Evolutionary conservation across 2,797 vertebrate species (phyloP).

Genomic region (Tapirus indicus): DNA sequence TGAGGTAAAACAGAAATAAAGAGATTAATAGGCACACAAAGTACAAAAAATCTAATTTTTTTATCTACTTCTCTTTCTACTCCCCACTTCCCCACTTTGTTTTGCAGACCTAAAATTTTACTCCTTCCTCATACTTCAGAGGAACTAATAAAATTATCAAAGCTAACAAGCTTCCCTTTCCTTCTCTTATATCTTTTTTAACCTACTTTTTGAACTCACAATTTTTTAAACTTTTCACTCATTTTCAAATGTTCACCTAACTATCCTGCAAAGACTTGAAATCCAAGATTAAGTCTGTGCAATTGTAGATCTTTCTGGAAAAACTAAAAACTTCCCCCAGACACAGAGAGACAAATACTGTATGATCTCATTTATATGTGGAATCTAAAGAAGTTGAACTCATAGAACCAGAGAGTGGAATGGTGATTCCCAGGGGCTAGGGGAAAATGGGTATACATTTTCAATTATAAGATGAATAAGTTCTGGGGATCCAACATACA

Average conservation of each 20-base stretch:
- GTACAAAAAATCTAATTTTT: not conserved
- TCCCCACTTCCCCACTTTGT: not conserved
- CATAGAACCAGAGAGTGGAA: not conserved
- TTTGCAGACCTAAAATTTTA: not conserved
- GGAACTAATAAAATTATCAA: slow-evolving; percentile 26
- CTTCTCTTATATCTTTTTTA: not conserved
- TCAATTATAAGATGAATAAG: not conserved
- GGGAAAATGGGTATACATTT: not conserved
- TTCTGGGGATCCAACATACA: not conserved
- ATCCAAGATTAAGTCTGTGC: not conserved
- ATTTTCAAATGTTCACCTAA: slow-evolving; percentile 35
- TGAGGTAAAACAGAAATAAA: not conserved
- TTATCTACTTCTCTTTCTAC: not conserved
- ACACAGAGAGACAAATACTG: not conserved
- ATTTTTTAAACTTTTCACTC: not conserved
- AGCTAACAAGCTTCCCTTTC: slow-evolving; percentile 18
- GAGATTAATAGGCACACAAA: not conserved
- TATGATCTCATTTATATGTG: not conserved
- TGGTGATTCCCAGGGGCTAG: not conserved
- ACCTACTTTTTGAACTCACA: not conserved
- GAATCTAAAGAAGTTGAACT: not conserved
- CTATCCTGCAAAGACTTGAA: slow-evolving; percentile 15
- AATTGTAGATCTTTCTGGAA: not conserved
- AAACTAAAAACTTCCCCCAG: not conserved
- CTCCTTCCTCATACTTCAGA: not conserved